A percentile compares a stretch with the other conserved stretches of the same genome.
These are phyloP conservation scores for Rhinoraja longicauda DNA, from an alignment of 2,797 vertebrate species.

Conservation along the genomic window DNA sequence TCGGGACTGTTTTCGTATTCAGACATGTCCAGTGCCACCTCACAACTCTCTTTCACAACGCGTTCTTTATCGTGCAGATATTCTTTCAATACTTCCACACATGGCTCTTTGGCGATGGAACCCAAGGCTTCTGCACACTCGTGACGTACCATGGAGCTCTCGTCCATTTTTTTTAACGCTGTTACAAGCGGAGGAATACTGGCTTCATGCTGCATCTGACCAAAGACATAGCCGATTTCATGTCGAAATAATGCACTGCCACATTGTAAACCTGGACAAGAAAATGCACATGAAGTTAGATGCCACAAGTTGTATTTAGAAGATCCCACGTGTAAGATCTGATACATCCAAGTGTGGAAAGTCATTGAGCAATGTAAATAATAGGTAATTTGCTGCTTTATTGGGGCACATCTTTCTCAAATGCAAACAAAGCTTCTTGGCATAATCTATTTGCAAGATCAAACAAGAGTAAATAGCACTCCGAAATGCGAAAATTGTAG, in stretches of 20 bases:
- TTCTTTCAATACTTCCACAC: constrained; percentile 64
- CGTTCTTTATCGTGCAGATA: constrained; percentile 67
- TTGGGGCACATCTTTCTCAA: not conserved
- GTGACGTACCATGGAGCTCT: constrained; percentile 90
- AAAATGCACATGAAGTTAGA: not conserved
- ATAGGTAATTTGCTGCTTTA: not conserved
- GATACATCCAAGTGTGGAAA: not conserved
- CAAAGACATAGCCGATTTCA: constrained; percentile 85
- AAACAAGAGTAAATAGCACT: not conserved
- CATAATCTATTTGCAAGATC: not conserved
- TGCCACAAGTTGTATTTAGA: not conserved
- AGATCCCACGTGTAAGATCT: not conserved
- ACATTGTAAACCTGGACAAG: constrained; percentile 63
- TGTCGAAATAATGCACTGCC: constrained; percentile 85
- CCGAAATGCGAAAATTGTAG: not conserved
- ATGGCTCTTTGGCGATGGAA: constrained; percentile 75
- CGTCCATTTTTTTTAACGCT: constrained; percentile 50
- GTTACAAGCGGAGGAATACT: constrained; percentile 68
- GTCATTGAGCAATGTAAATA: not conserved
- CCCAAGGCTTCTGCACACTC: constrained; percentile 91
- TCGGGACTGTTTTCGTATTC: constrained; percentile 66
- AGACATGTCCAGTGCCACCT: constrained; percentile 88
- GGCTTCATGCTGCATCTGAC: constrained; percentile 83
- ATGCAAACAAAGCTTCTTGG: not conserved
- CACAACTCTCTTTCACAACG: constrained; percentile 89